A percentile compares a stretch with the other conserved stretches of the same genome.
Conservation (phyloP, 2,113 vertebrate genomes). For the Nerophis lumbriciformis region DNA sequence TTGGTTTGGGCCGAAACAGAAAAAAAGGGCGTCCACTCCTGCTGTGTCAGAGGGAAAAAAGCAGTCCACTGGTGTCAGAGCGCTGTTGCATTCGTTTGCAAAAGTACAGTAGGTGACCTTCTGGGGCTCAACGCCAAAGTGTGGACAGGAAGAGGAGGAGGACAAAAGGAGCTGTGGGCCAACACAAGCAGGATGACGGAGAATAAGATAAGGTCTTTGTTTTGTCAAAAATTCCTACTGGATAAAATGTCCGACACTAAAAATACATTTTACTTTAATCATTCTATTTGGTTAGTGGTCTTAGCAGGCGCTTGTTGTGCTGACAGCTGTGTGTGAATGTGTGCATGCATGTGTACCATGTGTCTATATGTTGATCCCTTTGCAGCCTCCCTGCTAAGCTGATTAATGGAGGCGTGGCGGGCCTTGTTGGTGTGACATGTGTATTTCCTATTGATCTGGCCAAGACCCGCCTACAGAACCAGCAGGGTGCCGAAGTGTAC, state of each 20-base stretch:
- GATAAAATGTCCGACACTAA: neutral
- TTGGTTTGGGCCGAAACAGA: constrained; percentile 16
- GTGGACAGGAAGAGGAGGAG: constrained; percentile 4
- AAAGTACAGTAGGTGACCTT: constrained; percentile 5
- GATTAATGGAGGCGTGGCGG: constrained; percentile 86
- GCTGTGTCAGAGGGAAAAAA: neutral
- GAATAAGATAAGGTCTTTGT: constrained; percentile 63
- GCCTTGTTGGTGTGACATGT: constrained; percentile 85
- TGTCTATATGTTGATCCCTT: constrained; percentile 45
- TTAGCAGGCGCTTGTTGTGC: neutral
- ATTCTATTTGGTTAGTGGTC: neutral
- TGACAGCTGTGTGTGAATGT: constrained; percentile 15
- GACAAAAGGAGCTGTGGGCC: constrained; percentile 23
- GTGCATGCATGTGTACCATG: constrained; percentile 23
- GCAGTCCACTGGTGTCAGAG: neutral
- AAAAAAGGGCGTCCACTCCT: constrained; percentile 17
- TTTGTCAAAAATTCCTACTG: constrained; percentile 1
- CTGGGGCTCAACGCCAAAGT: constrained; percentile 4
- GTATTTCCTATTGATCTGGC: constrained; percentile 89
- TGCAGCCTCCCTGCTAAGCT: constrained; percentile 81
- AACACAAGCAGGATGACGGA: constrained; percentile 62
- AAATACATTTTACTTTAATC: neutral
- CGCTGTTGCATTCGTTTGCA: neutral
- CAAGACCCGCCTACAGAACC: constrained; percentile 89
- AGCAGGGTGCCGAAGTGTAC: constrained; percentile 79